These are phyloP conservation scores for Ptiloglossa arizonensis DNA, from an alignment of 1,140 invertebrate genomes.

Conservation along the genomic window DNA sequence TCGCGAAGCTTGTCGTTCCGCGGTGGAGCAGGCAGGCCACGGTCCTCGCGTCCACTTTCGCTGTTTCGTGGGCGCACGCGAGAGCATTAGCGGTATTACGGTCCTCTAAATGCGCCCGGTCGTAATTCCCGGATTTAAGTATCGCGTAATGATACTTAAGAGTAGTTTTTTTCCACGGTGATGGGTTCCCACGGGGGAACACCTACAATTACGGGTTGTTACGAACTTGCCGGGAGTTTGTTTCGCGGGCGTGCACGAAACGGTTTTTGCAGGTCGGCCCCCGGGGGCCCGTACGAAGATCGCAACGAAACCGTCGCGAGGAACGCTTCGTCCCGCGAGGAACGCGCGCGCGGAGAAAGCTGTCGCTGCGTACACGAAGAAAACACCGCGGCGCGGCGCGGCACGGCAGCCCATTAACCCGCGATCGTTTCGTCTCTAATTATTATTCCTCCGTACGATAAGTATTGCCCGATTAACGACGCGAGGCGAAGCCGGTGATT, in stretches of 20 bases:
- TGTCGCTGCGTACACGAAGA: constrained; percentile 17
- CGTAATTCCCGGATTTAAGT: background rate
- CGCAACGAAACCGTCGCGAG: background rate
- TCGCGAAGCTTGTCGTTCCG: background rate
- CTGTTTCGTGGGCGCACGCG: too few species aligned
- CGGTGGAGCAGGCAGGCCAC: background rate
- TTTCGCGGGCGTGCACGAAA: background rate
- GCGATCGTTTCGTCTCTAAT: constrained; percentile 31
- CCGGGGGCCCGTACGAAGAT: background rate
- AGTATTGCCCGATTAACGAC: constrained; percentile 45
- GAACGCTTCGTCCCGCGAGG: background rate
- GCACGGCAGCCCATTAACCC: constrained; percentile 26
- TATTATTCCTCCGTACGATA: constrained; percentile 29
- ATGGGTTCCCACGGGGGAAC: constrained; percentile 17
- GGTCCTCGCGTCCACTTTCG: constrained; percentile 5
- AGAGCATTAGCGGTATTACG: constrained; percentile 1
- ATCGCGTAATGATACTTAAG: constrained; percentile 29
- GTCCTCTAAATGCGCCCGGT: constrained; percentile 8
- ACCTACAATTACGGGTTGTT: constrained; percentile 36
- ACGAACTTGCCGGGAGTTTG: constrained; percentile 1
- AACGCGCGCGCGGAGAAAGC: constrained; percentile 41
- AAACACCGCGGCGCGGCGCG: background rate
- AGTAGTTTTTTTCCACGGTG: constrained; percentile 13
- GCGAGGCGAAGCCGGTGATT: constrained; percentile 36
- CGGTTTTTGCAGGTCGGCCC: background rate